phyloP scores from a whole-genome alignment of 2,113 vertebrate species.

The Microcebus murinus region DNA sequence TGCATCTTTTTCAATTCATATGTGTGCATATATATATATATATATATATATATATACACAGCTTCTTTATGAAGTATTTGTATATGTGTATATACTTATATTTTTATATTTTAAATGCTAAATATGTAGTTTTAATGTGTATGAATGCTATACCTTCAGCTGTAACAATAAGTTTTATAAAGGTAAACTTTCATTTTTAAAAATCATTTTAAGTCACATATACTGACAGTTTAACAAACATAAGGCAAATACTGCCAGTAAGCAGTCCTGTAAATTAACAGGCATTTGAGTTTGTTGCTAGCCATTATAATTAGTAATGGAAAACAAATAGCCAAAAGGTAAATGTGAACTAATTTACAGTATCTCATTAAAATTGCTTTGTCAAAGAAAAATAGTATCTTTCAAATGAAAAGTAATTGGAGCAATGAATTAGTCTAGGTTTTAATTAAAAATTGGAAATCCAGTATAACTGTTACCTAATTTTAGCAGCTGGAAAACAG shows the following conservation, averaged over 20 bases:
- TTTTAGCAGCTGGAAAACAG: conserved; percentile 41
- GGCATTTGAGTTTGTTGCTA: neutral
- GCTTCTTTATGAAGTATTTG: neutral
- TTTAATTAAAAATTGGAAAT: conserved; percentile 72
- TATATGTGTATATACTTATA: neutral
- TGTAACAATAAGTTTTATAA: conserved; percentile 27
- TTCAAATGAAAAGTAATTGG: conserved; percentile 67
- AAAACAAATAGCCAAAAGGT: conserved; percentile 40
- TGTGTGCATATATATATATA: neutral
- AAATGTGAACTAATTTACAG: conserved; percentile 61
- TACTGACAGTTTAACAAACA: neutral
- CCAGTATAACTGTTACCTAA: conserved; percentile 38
- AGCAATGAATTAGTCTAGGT: conserved; percentile 52
- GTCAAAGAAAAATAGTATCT: conserved; percentile 61
- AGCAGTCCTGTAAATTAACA: conserved; percentile 46
- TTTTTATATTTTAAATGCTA: neutral
- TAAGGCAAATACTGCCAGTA: conserved; percentile 32
- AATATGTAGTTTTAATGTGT: neutral
- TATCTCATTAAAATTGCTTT: conserved; percentile 67
- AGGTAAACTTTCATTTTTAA: neutral
- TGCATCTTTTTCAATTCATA: neutral
- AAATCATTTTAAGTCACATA: neutral
- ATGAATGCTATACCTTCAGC: neutral
- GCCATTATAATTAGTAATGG: conserved; percentile 45
- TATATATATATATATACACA: no score